Evolutionary conservation across 2,113 vertebrate species (phyloP).

Genomic region (Nansenia antarctica): DNA sequence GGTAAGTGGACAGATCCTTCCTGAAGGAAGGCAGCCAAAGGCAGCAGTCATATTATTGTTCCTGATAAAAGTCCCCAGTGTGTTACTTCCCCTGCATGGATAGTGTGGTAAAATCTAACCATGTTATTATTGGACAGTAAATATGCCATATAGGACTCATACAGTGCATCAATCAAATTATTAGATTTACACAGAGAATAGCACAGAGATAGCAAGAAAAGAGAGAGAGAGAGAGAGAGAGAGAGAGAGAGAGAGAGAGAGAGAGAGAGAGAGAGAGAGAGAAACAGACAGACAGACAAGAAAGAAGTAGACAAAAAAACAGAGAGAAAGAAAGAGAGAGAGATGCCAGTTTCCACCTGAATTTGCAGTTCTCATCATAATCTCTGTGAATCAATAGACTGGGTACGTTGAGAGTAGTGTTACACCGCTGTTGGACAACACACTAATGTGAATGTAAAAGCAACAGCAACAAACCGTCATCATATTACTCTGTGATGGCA

Average conservation of each 20-base stretch:
- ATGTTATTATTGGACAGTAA: not conserved
- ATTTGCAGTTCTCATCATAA: no score
- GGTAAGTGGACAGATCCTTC: no score
- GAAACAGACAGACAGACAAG: not conserved
- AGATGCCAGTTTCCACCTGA: not conserved
- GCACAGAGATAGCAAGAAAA: not conserved
- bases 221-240: not conserved
- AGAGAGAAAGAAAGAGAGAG: not conserved
- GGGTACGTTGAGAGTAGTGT: no score
- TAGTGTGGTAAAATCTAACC: not conserved
- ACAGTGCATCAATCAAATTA: not conserved
- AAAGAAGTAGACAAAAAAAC: not conserved
- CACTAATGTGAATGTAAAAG: slow-evolving; percentile 23
- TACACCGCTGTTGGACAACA: slow-evolving; percentile 49
- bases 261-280: not conserved
- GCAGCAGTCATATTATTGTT: not conserved
- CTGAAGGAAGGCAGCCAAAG: no score
- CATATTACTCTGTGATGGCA: slow-evolving; percentile 19
- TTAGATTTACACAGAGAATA: slow-evolving; percentile 4
- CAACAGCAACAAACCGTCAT: slow-evolving; percentile 12
- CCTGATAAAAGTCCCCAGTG: not conserved
- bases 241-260: not conserved
- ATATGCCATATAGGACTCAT: not conserved
- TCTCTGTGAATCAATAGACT: no score
- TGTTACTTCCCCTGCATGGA: not conserved